These are phyloP conservation scores for Ormyrus rosae DNA, from an alignment of 2,888 invertebrate genomes.

Conservation along the genomic window DNA sequence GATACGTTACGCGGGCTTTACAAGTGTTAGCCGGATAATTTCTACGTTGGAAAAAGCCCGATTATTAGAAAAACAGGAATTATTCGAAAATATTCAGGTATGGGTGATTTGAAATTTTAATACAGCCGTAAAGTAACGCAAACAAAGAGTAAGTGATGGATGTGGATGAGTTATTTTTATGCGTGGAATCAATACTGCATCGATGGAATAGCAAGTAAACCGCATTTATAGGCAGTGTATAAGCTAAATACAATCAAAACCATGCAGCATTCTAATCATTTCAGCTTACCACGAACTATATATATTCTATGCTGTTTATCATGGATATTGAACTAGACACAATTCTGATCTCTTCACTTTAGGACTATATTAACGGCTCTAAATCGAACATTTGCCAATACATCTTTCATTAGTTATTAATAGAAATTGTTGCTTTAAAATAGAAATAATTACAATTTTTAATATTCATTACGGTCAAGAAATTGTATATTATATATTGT, in stretches of 20 bases:
- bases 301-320: conserved; percentile 45
- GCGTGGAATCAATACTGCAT: not conserved
- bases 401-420: not conserved
- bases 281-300: conserved; percentile 32
- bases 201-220: conserved; percentile 1
- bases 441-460: too few relatives aligned
- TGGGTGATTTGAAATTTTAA: too few relatives aligned
- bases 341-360: conserved; percentile 28
- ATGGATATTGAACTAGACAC: conserved; percentile 28
- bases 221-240: not conserved
- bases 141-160: too few relatives aligned
- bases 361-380: not conserved
- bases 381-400: conserved; percentile 6
- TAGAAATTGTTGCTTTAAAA: too few relatives aligned
- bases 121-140: too few relatives aligned
- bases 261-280: conserved; percentile 33
- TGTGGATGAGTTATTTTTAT: not conserved
- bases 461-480: too few relatives aligned
- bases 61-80: too few relatives aligned
- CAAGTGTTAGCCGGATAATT: not conserved
- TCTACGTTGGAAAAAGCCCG: too few relatives aligned
- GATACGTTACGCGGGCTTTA: not conserved
- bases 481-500: too few relatives aligned
- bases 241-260: conserved; percentile 37
- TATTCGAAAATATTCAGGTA: too few relatives aligned